Evolutionary conservation across 2,113 vertebrate genomes (phyloP).

Genomic region (Scophthalmus maximus): DNA sequence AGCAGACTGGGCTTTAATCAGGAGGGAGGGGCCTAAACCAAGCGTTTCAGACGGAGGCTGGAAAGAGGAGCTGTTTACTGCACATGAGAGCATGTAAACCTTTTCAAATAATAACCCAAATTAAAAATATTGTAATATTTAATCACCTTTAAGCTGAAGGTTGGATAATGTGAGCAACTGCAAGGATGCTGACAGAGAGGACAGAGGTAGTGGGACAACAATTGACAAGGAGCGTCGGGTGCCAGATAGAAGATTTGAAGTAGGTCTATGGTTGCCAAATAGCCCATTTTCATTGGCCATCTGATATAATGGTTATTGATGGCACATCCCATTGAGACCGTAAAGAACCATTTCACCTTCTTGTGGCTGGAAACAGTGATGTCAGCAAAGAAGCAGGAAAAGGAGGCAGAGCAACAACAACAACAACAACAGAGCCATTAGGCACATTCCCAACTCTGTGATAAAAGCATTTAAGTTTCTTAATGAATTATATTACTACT

Average conservation of each 20-base stretch:
- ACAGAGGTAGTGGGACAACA: constrained; percentile 2
- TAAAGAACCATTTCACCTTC: constrained; percentile 8
- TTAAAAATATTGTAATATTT: no score
- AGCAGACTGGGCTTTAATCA: no score
- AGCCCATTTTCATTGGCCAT: constrained; percentile 24
- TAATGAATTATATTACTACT: background rate
- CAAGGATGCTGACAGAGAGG: background rate
- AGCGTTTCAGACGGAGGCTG: no score
- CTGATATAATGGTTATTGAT: constrained; percentile 40
- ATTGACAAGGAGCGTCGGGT: background rate
- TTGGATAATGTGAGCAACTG: background rate
- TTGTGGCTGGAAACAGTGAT: constrained; percentile 14
- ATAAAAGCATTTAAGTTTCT: background rate
- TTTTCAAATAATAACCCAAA: no score
- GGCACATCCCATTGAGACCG: background rate
- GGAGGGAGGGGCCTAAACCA: no score
- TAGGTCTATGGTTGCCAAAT: constrained; percentile 19
- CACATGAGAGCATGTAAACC: no score
- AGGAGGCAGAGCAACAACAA: background rate
- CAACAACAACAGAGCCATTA: constrained; percentile 1
- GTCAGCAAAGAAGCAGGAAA: constrained; percentile 32
- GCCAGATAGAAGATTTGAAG: background rate
- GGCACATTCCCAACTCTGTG: background rate
- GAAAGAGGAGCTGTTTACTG: no score
- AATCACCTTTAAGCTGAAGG: no score